Evolutionary conservation across 2,797 vertebrate species (phyloP).

Genomic region (Muraenolepis orangiensis): DNA sequence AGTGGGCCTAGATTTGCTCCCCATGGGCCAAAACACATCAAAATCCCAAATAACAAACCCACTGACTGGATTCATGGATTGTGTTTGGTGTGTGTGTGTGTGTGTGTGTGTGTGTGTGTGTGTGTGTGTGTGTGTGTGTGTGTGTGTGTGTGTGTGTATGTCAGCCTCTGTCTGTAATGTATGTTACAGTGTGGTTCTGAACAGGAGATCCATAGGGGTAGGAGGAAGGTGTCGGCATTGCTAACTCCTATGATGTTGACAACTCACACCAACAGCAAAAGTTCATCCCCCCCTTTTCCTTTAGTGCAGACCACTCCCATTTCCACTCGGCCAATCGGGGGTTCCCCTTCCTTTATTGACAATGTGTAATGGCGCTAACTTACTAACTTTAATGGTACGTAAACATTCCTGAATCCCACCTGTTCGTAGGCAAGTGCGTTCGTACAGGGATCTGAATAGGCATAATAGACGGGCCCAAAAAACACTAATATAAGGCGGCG

Average conservation of each 20-base stretch:
- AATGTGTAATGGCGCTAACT: no score
- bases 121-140: neutral
- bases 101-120: neutral
- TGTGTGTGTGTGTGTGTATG: constrained; percentile 8
- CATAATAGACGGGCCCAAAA: no score
- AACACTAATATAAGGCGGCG: no score
- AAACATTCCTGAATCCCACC: no score
- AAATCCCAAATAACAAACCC: constrained; percentile 28
- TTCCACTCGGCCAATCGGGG: neutral
- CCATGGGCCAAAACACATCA: constrained; percentile 45
- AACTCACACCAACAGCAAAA: no score
- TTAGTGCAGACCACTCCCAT: neutral
- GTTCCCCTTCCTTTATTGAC: no score
- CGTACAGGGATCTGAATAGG: no score
- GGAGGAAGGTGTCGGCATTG: neutral
- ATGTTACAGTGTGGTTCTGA: neutral
- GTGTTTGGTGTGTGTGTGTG: neutral
- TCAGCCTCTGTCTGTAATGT: neutral
- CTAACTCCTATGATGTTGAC: no score
- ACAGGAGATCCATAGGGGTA: neutral
- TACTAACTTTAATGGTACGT: no score
- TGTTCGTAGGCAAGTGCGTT: no score
- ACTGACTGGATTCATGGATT: no score
- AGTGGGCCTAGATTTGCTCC: constrained; percentile 43
- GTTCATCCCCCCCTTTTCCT: neutral